Evolutionary conservation across 2,888 invertebrate genomes (phyloP), one percentile per base, ranked within the genome.

Genomic region (Andrena marginata): DNA sequence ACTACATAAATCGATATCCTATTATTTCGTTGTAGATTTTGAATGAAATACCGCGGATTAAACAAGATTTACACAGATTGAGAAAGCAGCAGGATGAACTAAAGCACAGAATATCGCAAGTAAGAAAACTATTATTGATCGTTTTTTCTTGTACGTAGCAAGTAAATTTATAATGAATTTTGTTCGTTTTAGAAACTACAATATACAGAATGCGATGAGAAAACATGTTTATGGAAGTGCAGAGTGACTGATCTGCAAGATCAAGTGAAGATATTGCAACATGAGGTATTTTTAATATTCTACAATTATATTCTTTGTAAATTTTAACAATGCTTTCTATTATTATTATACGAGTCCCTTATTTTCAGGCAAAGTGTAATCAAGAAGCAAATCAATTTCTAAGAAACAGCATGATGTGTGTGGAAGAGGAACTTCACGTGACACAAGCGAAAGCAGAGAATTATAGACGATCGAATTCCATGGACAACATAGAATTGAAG

Each of bases 51-150:
- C 75, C 91, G 64, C 88, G 88, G 87, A 65, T 86, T 4, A 92
- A 91, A 70, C 84, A 86, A 63, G 89, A 91, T 35, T 76, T 91
- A 31, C 82, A 87, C 31, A 88, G 85, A 70, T 78, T 90, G 64
- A 86, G 72, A 48, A 90, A 89, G 59, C 89, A 91, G 73, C 89
- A 85, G 67, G 88, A 92, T 8, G 89, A 91, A 23, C 83, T 90
- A 16, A 89, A 87, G 67, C 65, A 80, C 8, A 85, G 85, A 77
- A 76, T 85, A 31, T 69, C 73, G 0, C 77, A 89, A 85, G 91
- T 92, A 73, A 62, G 73, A 31, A 69, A 72, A 23, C 63, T 8
- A 60, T 59, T 74, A 63, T 13, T 59, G 69, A 72, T 71, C 68
- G 33, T 29, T 51, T 79, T 26, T 13, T 31, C 23, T 23, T 23